phyloP scores from a whole-genome alignment of 2,888 invertebrate genomes.

The Plagodis pulveraria region DNA sequence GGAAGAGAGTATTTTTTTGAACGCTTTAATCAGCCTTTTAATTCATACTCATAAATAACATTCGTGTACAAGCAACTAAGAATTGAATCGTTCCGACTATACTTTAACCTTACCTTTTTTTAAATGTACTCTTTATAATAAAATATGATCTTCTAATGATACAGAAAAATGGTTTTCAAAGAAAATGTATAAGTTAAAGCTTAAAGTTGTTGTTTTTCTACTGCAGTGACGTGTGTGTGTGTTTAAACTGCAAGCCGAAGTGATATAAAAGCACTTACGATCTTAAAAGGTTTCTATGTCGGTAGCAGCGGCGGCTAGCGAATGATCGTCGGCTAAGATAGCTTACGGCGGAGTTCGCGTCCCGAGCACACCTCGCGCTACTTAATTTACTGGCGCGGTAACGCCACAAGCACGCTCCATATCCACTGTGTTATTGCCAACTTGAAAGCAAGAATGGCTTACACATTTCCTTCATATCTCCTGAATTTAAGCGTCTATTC shows the following conservation, averaged over 20 bases:
- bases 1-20: too few species aligned
- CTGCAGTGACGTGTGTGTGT: conserved; percentile 27
- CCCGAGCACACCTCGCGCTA: conserved; percentile 53
- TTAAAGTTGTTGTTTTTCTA: too few species aligned
- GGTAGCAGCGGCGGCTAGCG: conserved; percentile 54
- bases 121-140: too few species aligned
- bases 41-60: too few species aligned
- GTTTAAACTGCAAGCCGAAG: conserved; percentile 48
- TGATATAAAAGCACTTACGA: conserved; percentile 55
- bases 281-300: conserved; percentile 55
- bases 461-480: conserved; percentile 79
- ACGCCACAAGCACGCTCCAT: conserved; percentile 81
- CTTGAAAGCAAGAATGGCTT: conserved; percentile 81
- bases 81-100: too few species aligned
- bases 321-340: conserved; percentile 65
- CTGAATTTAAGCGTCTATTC: conserved; percentile 73
- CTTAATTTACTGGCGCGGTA: conserved; percentile 80
- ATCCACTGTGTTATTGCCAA: conserved; percentile 81
- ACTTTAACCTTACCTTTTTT: too few species aligned
- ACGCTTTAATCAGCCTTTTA: too few species aligned
- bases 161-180: too few species aligned
- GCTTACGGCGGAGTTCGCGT: conserved; percentile 64
- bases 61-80: too few species aligned
- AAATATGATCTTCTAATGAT: too few species aligned
- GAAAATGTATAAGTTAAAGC: too few species aligned